Base-by-base conservation (phyloP, 2,113 vertebrate species). In the Cinclus mexicanus region DNA sequence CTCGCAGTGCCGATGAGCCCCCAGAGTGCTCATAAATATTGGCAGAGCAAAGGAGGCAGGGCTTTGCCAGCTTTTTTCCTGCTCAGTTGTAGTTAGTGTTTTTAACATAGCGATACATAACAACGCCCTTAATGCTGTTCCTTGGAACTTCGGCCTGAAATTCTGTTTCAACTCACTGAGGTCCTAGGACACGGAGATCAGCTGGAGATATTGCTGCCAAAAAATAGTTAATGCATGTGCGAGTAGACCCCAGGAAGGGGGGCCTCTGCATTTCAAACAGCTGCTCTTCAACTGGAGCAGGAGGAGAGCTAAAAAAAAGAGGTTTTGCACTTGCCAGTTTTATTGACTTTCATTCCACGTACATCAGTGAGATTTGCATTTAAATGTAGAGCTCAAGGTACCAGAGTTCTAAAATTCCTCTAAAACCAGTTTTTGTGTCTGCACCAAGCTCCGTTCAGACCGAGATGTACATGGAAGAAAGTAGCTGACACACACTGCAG, bases 1-100 rank as follows among this genome's bases (percentile, higher is more conserved):
- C 96, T 91, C 52, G 20, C 60, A 52, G n/a, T 25, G 37, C 76
- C 70, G 80, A 96, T 91, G 90, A 96, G 94, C 91, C 94, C 78
- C 94, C 75, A 42, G 83, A 90, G 91, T 85, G 44, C 74, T 91
- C 87, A 75, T 53, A 86, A 97, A 91, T 93, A 85, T 88, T 96
- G 90, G 94, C 85, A 96, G 93, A 56, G 46, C 82, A 68, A 44
- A 91, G 83, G 70, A 97, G 94, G 83, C 46, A 81, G 94, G 21
- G 55, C 19, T 93, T 85, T 93, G 92, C 93, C 96, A 97, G 86
- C 39, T 96, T 85, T 95, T 95, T 79, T 39, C 83, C 87, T 96
- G 71, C 89, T 93, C 44, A 93, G n/a, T 11, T 83, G 68, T 29
- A 96, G 76, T 87, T 91, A 75, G 76, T 96, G 95, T 97, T 95